Evolutionary conservation across 1,140 invertebrate species (phyloP).

Genomic region (Hydropsyche tenuis): DNA sequence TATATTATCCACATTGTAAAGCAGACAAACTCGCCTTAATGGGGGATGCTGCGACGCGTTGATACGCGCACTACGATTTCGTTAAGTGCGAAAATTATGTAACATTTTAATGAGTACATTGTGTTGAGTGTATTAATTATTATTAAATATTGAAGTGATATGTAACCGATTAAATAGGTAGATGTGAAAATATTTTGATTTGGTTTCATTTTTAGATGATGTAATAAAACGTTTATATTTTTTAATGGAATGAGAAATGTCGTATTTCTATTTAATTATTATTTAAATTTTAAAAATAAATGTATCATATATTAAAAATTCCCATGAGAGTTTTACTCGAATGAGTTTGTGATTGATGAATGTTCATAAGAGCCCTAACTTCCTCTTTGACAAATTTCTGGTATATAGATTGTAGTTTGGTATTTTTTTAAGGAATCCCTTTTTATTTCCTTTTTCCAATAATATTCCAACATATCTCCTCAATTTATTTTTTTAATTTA

Average conservation of each 20-base stretch:
- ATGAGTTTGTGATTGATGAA: neutral
- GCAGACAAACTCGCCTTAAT: constrained; percentile 40
- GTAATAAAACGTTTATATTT: no score
- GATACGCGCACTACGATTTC: neutral
- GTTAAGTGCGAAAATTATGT: neutral
- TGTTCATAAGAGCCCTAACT: neutral
- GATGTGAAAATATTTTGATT: no score
- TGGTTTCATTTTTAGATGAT: no score
- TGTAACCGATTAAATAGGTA: no score
- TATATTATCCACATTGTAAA: constrained; percentile 50
- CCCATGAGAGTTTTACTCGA: neutral
- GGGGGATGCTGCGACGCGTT: constrained; percentile 33
- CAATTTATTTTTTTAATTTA: constrained; percentile 48
- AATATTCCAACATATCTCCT: constrained; percentile 49
- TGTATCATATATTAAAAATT: no score
- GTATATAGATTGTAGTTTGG: constrained; percentile 46
- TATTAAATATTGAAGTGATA: no score
- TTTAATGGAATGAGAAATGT: no score
- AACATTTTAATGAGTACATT: no score
- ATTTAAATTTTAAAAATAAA: no score
- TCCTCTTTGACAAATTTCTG: constrained; percentile 48
- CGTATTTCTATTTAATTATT: no score
- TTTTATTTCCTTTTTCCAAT: constrained; percentile 47
- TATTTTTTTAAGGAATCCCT: constrained; percentile 49
- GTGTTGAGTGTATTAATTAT: no score